Percentiles rank a stretch among this genome's conserved stretches.
These are phyloP conservation scores for Agapostemon virescens DNA, from an alignment of 2,888 invertebrate genomes.

Conservation along the genomic window DNA sequence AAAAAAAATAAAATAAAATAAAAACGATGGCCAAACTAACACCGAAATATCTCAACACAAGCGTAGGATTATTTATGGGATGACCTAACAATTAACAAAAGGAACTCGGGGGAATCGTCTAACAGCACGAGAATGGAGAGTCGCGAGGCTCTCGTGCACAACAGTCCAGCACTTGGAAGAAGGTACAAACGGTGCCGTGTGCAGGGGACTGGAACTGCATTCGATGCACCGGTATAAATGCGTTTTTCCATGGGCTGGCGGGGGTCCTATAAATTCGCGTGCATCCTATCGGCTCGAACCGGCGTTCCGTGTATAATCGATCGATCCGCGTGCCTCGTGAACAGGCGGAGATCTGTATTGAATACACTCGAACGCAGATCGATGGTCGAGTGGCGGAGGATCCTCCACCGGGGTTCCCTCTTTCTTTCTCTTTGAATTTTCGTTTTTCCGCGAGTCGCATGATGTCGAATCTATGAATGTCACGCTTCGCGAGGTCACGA, in stretches of 20 bases:
- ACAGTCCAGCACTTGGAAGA: conserved; percentile 20
- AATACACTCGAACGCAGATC: conserved; percentile 52
- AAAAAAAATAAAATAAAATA: too few species aligned
- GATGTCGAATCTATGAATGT: conserved; percentile 61
- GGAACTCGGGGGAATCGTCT: not conserved
- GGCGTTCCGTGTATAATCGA: conserved; percentile 10
- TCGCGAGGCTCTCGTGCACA: conserved; percentile 15
- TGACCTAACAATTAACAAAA: conserved; percentile 29
- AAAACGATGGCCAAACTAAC: not conserved
- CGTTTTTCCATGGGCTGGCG: conserved; percentile 26
- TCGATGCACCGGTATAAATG: conserved; percentile 29
- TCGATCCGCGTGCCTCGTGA: conserved; percentile 31
- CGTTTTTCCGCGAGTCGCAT: conserved; percentile 57
- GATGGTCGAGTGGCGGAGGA: conserved; percentile 33
- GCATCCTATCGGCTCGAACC: conserved; percentile 28
- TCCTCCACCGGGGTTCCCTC: not conserved
- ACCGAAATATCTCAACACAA: not conserved
- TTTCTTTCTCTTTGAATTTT: conserved; percentile 29
- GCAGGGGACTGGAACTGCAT: not conserved
- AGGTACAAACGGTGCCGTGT: not conserved
- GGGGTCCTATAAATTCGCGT: conserved; percentile 20
- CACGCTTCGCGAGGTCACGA: conserved; percentile 57
- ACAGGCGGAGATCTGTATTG: conserved; percentile 34
- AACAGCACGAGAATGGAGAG: conserved; percentile 33
- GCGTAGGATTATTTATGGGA: not conserved